Conservation (phyloP, 2,113 vertebrate species). For the Nothocercus nigrocapillus region DNA sequence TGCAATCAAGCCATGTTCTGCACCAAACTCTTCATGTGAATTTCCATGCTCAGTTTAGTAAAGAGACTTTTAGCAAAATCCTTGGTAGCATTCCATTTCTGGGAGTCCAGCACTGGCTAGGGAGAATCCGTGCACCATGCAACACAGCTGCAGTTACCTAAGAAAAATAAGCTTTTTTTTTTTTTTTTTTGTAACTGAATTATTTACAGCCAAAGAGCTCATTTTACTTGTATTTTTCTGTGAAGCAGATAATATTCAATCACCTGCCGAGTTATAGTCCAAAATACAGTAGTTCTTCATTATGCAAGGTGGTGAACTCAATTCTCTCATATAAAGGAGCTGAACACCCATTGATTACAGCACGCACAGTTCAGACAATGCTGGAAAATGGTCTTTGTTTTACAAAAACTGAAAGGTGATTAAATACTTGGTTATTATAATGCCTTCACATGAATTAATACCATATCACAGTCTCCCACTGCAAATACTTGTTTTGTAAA, state of each 20-base stretch:
- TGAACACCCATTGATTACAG: constrained; percentile 25
- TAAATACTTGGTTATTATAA: constrained; percentile 54
- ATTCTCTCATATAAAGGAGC: constrained; percentile 10
- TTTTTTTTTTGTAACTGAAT: not conserved
- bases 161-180: constrained; percentile 12
- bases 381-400: constrained; percentile 51
- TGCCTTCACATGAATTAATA: constrained; percentile 27
- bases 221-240: constrained; percentile 47
- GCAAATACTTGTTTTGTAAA: constrained; percentile 52
- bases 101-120: not conserved
- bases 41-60: not conserved
- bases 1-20: not conserved
- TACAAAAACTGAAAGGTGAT: constrained; percentile 57
- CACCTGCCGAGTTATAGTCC: constrained; percentile 32
- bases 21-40: not conserved
- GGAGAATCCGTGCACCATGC: not conserved
- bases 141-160: not conserved
- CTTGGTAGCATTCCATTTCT: not conserved
- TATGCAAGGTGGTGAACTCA: constrained; percentile 48
- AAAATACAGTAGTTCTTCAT: constrained; percentile 41
- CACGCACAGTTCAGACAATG: not conserved
- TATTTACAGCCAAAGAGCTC: constrained; percentile 52
- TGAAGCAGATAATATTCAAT: constrained; percentile 51
- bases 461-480: constrained; percentile 3
- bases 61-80: not conserved